phyloP scores from a whole-genome alignment of 1,140 invertebrate species.

The Rhopalosiphum maidis region DNA sequence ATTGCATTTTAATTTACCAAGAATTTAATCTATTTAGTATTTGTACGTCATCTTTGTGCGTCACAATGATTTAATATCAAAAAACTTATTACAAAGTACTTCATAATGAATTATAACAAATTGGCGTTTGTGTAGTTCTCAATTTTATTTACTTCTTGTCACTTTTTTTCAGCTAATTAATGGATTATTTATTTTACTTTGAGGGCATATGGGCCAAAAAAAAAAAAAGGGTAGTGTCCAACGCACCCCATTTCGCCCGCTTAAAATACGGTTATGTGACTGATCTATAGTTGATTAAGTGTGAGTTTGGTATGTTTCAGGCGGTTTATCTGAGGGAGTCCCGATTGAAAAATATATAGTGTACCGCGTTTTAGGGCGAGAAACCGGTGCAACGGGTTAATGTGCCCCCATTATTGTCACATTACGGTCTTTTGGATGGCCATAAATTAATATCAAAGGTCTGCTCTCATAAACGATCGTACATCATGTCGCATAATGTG shows the following conservation, averaged over 20 bases:
- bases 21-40: background rate
- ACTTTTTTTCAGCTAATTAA: too few relatives aligned
- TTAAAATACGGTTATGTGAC: background rate
- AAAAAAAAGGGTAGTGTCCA: background rate
- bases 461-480: constrained; percentile 17
- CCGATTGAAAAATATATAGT: background rate
- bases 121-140: too few relatives aligned
- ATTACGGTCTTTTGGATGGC: background rate
- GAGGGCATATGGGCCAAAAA: background rate
- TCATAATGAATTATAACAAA: background rate
- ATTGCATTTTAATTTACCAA: background rate
- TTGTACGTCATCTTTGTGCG: background rate
- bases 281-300: constrained; percentile 1
- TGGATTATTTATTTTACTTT: background rate
- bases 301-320: background rate
- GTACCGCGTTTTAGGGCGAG: background rate
- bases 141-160: too few relatives aligned
- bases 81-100: background rate
- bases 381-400: constrained; percentile 19
- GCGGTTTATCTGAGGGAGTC: background rate
- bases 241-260: background rate
- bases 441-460: constrained; percentile 42
- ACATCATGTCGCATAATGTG: background rate
- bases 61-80: background rate
- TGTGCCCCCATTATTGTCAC: background rate